Evolutionary conservation across 2,797 vertebrate genomes (phyloP).

Genomic region (Lycodopsis pacificus): DNA sequence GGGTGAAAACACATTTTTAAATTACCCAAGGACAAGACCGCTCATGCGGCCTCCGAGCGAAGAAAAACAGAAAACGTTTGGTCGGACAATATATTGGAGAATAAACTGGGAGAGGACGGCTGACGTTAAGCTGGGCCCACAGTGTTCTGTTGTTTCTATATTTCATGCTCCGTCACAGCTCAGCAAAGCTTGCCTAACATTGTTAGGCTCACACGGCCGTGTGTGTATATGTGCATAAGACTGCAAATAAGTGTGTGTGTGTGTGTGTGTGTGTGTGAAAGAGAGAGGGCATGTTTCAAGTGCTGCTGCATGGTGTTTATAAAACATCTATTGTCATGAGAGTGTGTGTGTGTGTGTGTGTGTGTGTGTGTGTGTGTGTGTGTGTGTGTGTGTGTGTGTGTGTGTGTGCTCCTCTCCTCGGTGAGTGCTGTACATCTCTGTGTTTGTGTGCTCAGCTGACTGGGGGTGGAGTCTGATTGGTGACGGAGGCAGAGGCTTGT

Average conservation of each 20-base stretch:
- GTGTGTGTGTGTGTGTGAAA: constrained; percentile 28
- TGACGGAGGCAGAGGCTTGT: constrained; percentile 61
- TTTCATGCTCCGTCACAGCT: constrained; percentile 79
- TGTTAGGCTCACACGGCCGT: constrained; percentile 66
- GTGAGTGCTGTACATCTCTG: constrained; percentile 20
- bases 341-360: background rate
- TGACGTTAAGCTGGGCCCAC: constrained; percentile 59
- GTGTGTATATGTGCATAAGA: constrained; percentile 52
- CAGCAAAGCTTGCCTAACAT: constrained; percentile 76
- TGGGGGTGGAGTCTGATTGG: constrained; percentile 61
- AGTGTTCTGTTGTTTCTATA: constrained; percentile 73
- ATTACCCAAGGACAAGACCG: constrained; percentile 44
- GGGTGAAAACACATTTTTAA: constrained; percentile 49
- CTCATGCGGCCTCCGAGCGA: constrained; percentile 5
- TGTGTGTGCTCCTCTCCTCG: background rate
- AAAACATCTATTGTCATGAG: constrained; percentile 56
- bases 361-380: constrained; percentile 8
- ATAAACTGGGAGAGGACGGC: constrained; percentile 47
- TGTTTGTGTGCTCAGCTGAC: constrained; percentile 54
- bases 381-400: background rate
- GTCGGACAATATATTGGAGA: constrained; percentile 55
- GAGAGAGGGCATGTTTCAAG: constrained; percentile 46
- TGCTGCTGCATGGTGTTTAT: constrained; percentile 45
- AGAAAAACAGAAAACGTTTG: constrained; percentile 36
- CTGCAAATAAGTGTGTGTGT: constrained; percentile 32